Conservation (phyloP, 2,113 vertebrate species). For the Malurus melanocephalus region DNA sequence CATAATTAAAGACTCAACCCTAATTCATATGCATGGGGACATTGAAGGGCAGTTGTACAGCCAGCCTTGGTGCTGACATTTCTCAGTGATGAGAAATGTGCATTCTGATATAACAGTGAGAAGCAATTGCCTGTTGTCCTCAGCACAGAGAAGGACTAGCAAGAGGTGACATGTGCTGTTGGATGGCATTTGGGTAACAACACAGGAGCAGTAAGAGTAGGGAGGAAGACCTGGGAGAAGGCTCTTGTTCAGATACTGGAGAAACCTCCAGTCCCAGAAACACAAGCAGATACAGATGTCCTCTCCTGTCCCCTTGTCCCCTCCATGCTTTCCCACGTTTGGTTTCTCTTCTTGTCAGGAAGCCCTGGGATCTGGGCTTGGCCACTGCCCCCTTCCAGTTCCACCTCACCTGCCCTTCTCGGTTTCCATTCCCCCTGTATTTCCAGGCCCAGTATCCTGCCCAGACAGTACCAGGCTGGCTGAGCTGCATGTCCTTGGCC, state of each 20-base stretch:
- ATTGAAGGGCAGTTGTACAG: constrained; percentile 4
- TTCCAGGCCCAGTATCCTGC: neutral
- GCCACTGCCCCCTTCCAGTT: neutral
- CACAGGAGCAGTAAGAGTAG: neutral
- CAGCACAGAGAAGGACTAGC: neutral
- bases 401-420: neutral
- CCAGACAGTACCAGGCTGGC: neutral
- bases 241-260: rapidly evolving
- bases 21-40: constrained; percentile 28
- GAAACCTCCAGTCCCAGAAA: neutral
- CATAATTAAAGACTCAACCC: neutral
- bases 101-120: neutral
- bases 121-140: neutral
- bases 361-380: neutral
- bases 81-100: neutral
- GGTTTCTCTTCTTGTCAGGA: neutral
- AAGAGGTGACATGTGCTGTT: rapidly evolving
- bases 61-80: neutral
- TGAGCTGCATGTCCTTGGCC: neutral
- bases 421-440: neutral
- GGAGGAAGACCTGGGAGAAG: neutral
- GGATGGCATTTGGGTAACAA: neutral
- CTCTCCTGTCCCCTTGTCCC: neutral
- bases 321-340: neutral
- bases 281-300: neutral